Base-by-base conservation (phyloP, 2,113 vertebrate genomes). In the Albula goreensis region DNA sequence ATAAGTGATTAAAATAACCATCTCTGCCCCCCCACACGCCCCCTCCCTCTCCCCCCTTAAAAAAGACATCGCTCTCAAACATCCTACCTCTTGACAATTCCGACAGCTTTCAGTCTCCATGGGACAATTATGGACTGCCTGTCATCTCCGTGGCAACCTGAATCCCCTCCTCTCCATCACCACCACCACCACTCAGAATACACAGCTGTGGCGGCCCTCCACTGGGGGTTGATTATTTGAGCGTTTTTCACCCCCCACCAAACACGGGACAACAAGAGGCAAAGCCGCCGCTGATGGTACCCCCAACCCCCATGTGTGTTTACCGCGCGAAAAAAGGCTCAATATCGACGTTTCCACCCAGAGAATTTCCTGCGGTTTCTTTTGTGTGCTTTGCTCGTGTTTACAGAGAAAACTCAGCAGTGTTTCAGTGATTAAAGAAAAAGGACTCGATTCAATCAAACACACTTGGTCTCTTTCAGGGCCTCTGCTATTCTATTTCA, bases 41-140 rank as follows among this genome's bases (percentile, higher is more conserved):
- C 11, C 56, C 56, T 48, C 10, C 53, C 12, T 52, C n/a, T n/a
- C 31, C 25, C 53, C 25, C 12, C 50, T 88, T 83, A 83, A 80
- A 88, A 82, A 87, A 89, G 82, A 51, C 88, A 90, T 86, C 88
- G 81, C 86, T 91, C 90, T 93, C 88, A 91, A 87, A 91, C 85
- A 85, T 87, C 84, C 88, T 19, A 85, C 87, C 77, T 92, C 91
- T 82, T 25, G 88, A 94, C 84, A 89, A 88, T 88, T 89, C 88
- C 81, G 90, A 88, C 92, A 91, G 86, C 81, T 92, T 88, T 87
- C 13, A 85, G 90, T 93, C 93, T 92, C 94, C 25, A 78, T 82
- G 93, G 94, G 90, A 92, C 93, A 93, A 94, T 93, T 94, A 94
- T 81, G 88, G 91, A 86, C 90, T 88, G 89, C 90, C 90, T 93